A percentile compares a stretch with the other conserved stretches of the same genome.
phyloP scores from a whole-genome alignment of 1,140 invertebrate species.

The Brachionus asplanchnoidis region DNA sequence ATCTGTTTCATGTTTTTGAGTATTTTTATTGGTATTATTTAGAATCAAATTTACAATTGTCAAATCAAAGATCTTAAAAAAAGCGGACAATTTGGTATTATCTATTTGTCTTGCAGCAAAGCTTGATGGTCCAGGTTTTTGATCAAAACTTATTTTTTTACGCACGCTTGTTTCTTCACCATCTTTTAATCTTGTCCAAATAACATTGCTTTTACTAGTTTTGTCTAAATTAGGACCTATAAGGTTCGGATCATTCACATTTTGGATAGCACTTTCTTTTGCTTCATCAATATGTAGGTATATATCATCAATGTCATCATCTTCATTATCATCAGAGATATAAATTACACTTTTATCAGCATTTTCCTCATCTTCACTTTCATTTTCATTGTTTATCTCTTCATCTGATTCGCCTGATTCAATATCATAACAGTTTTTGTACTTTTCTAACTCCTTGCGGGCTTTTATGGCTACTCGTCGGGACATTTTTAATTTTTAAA shows the following conservation, averaged over 20 bases:
- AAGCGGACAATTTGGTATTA: too few relatives aligned
- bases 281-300: background rate
- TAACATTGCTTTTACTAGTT: background rate
- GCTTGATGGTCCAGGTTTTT: background rate
- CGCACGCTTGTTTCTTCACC: background rate
- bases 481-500: too few relatives aligned
- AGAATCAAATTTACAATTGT: too few relatives aligned
- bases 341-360: background rate
- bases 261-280: background rate
- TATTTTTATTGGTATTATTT: too few relatives aligned
- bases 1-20: too few relatives aligned
- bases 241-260: background rate
- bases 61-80: too few relatives aligned
- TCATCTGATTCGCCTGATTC: background rate
- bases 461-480: too few relatives aligned
- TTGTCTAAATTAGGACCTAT: background rate
- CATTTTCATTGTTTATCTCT: background rate
- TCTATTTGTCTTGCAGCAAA: background rate
- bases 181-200: background rate
- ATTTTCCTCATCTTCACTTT: background rate
- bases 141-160: background rate
- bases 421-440: background rate
- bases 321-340: background rate
- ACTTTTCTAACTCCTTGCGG: too few relatives aligned
- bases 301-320: background rate